These are phyloP conservation scores for Drosophila ezoana DNA, from an alignment of 2,888 invertebrate species.

Conservation along the genomic window DNA sequence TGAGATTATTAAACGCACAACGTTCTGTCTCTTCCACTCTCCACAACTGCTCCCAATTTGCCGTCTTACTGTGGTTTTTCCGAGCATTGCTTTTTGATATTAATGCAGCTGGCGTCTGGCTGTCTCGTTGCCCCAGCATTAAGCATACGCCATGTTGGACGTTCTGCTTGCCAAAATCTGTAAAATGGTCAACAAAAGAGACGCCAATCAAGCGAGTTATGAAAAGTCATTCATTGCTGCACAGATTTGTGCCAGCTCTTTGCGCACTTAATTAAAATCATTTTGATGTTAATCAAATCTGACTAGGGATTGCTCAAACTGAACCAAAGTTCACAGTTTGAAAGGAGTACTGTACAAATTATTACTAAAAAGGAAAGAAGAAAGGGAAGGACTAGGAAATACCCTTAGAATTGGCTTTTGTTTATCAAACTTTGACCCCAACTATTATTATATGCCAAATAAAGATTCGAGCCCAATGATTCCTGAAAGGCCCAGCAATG, in stretches of 20 bases:
- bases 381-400: neutral
- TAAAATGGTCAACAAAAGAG: conserved; percentile 33
- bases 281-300: conserved; percentile 51
- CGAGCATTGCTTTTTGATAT: conserved; percentile 42
- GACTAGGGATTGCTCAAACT: neutral
- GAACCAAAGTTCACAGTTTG: neutral
- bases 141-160: conserved; percentile 38
- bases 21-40: neutral
- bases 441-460: too few species aligned
- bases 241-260: conserved; percentile 9
- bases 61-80: conserved; percentile 17
- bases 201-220: conserved; percentile 18
- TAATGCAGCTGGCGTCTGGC: conserved; percentile 17
- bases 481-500: too few species aligned
- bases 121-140: conserved; percentile 8
- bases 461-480: too few species aligned
- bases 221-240: neutral
- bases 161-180: conserved; percentile 11
- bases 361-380: neutral
- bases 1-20: conserved; percentile 68
- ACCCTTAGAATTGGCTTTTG: neutral
- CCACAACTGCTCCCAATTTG: too few species aligned
- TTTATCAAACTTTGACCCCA: neutral
- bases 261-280: conserved; percentile 40
- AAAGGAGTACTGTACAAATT: neutral